Evolutionary conservation across 1,140 invertebrate species (phyloP), one percentile per base, ranked within the genome.

Genomic region (Drosophila asahinai): DNA sequence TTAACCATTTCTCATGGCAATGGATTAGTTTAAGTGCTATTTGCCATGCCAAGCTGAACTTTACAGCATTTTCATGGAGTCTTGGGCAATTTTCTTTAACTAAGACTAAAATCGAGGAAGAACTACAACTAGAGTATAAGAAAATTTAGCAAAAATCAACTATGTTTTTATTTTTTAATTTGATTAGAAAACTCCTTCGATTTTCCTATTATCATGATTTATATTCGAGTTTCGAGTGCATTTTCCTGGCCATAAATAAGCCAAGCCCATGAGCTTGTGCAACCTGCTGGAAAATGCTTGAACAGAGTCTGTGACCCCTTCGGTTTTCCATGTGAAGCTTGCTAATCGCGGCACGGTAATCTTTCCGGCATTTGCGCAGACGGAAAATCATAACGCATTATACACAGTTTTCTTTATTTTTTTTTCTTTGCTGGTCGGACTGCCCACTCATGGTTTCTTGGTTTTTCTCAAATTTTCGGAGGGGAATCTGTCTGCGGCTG

Each of bases 301-400:
- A 51, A 45, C 36, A 17, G 6, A 54, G 30, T 33, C 45, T 61
- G 38, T 77, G 70, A 62, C 66, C 59, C 76, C 75, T 78, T 45
- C 17, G 57, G 40, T 57, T 54, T 78, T 57, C 65, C 49, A 62
- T 22, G 33, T 55, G 19, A 57, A 71, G 61, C 40, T 14, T 5
- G 43, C 48, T 76, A 80, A 89, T 89, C 86, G 75, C 36, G 17
- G 54, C 60, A 47, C 48, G 86, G 75, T 86, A 80, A 89, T 89
- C 86, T 89, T 89, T 89, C 71, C 86, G 86, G 86, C 82, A 86
- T 74, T 80, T 64, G 86, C 48, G 63, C 77, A 76, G 55, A 72
- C 71, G 49, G 54, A 73, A 73, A 84, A 90, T 89, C 86, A 89
- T 89, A 89, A 89, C 86, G 81, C 86, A 90, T 90, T 87, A 79